Evolutionary conservation across 2,797 vertebrate species (phyloP).

Genomic region (Mionectes olivaceus): DNA sequence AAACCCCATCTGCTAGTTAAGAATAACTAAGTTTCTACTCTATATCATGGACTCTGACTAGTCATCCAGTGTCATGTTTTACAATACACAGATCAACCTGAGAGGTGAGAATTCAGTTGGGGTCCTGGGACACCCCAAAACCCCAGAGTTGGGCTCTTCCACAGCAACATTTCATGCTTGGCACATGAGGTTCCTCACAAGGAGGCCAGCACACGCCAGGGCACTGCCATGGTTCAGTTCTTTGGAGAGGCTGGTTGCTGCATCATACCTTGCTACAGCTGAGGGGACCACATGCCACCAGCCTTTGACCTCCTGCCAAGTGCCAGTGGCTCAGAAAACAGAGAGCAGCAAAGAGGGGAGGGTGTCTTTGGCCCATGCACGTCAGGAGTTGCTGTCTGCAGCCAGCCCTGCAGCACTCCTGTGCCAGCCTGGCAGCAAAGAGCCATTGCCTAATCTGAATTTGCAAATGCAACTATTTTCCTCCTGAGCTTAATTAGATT

Average conservation of each 20-base stretch:
- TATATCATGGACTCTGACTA: too few species aligned
- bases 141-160: not conserved
- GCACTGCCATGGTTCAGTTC: not conserved
- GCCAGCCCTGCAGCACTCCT: not conserved
- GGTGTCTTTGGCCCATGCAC: rapidly evolving
- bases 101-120: not conserved
- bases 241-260: not conserved
- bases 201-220: not conserved
- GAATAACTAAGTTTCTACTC: not conserved
- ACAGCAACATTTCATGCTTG: not conserved
- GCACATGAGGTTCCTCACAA: not conserved
- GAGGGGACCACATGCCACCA: not conserved
- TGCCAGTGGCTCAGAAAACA: not conserved
- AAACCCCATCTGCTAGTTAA: not conserved
- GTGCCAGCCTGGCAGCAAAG: not conserved
- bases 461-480: not conserved
- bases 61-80: not conserved
- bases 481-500: not conserved
- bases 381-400: not conserved
- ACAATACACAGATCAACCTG: not conserved
- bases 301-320: not conserved
- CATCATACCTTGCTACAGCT: rapidly evolving
- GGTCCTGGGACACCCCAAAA: not conserved
- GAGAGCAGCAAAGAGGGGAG: not conserved
- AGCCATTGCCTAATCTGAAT: not conserved